Base-by-base conservation (phyloP, 1,140 invertebrate genomes). In the Drosophila ohnishii region DNA sequence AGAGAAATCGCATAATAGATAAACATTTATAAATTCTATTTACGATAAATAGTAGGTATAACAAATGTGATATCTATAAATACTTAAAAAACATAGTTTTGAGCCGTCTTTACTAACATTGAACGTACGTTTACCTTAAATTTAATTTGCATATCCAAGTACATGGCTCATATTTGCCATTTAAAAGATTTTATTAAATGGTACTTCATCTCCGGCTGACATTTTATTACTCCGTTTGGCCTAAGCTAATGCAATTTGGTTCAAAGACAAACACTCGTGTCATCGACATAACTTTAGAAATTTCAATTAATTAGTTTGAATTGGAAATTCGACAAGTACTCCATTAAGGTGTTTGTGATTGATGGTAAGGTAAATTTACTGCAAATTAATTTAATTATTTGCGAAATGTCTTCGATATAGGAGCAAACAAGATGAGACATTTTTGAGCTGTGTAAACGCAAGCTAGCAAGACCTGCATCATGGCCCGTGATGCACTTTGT, bases 401-500 rank as follows among this genome's bases (percentile, higher is more conserved):
- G 39, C 42, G 34, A 48, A 65, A 51, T 72, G 65, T 44, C 30
- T 44, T 5, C 1, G 9, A 69, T 48, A 48, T 70, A n/a, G 16
- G 7, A 25, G 25, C 50, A 48, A 45, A 55, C 61, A 69, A 44
- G 34, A 6, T 13, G 5, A 19, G n/a, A 16, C 58, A 57, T 80
- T 81, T 57, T 69, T 35, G 59, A 9, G 45, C 78, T 61, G 62
- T 81, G 79, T 77, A 81, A 60, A 71, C 65, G 14, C 22, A 30
- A 44, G 37, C 19, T 57, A 61, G 42, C 39, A 74, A 61, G 35
- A 61, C 42, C 25, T 40, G 59, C 28, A 50, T 39, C 16, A 39
- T 55, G 61, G 75, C 66, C 72, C 47, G 55, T 76, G 78, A 57
- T 86, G 82, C 82, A 87, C 84, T 87, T 87, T 88, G 84, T 88